A percentile compares a stretch with the other conserved stretches of the same genome.
Conservation (phyloP, 2,888 invertebrate species). For the Hedya salicella region DNA sequence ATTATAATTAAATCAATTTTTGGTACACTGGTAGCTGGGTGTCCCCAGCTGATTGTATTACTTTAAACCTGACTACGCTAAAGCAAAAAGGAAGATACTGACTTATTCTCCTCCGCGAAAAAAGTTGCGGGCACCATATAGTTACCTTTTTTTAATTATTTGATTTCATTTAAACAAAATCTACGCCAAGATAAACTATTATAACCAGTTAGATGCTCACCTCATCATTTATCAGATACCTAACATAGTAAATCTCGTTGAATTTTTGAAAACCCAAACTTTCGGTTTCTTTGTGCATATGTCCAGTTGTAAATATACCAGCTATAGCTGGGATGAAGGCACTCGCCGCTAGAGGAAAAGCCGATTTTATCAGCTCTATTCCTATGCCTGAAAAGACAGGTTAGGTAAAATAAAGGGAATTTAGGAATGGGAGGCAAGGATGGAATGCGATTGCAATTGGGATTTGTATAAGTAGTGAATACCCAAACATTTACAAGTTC, state of each 20-base stretch:
- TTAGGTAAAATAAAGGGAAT: slow-evolving; percentile 7
- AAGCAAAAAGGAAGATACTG: no score
- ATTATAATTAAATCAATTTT: no score
- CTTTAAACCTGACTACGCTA: no score
- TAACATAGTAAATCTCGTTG: slow-evolving; percentile 70
- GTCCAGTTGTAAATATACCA: slow-evolving; percentile 70
- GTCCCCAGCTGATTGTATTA: no score
- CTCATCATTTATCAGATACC: slow-evolving; percentile 69
- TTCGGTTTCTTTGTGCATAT: slow-evolving; percentile 63
- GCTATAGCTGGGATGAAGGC: slow-evolving; percentile 70
- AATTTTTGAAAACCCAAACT: slow-evolving; percentile 70
- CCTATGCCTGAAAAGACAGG: slow-evolving; percentile 63
- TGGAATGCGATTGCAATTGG: not conserved
- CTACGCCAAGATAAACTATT: no score
- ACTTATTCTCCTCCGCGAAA: no score
- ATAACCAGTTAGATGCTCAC: slow-evolving; percentile 52
- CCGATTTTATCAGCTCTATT: slow-evolving; percentile 72
- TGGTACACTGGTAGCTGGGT: no score
- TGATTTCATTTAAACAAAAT: no score
- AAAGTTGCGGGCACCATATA: no score
- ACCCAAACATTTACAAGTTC: no score
- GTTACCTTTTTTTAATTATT: no score
- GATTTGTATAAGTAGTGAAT: no score
- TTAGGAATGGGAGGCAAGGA: not conserved
- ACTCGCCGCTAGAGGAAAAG: slow-evolving; percentile 64